Base-by-base conservation (phyloP, 2,113 vertebrate species). In the Terrapene triunguis region DNA sequence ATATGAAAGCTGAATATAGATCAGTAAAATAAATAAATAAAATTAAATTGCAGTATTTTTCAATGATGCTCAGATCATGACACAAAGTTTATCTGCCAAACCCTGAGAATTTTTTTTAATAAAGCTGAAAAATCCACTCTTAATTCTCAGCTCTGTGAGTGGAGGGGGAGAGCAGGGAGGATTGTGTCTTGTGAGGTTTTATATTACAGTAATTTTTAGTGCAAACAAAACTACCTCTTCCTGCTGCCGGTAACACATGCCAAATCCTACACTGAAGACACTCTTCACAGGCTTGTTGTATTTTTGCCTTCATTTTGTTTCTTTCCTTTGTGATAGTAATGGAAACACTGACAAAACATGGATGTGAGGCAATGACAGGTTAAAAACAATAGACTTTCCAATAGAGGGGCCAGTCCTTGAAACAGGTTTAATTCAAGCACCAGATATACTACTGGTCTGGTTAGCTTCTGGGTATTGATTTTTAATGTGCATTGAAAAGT, bases 11-110 rank as follows among this genome's bases (percentile, higher is more conserved):
- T 95, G 93, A 96, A 90, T 95, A 93, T 96, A 93, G 93, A 80
- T 97, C 95, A 97, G 97, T 96, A 62, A n/a, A n/a, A n/a, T n/a
- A n/a, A n/a, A n/a, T n/a, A n/a, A n/a, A n/a, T n/a, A n/a, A n/a
- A n/a, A n/a, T n/a, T n/a, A n/a, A n/a, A n/a, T n/a, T n/a, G n/a
- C n/a, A n/a, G 97, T 96, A 62, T 69, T 89, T 97, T 95, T 93
- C 95, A 95, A 90, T 96, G 95, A 88, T 72, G 80, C 89, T 82
- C 88, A 95, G 93, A 92, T 96, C 89, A 29, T 96, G 97, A 96
- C 95, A 80, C 93, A 96, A 89, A 21, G 32, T 84, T 93, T 94
- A 96, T 88, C 91, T 89, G 85, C 90, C 92, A 97, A 90, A 95
- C 89, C 87, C 85, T 95, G 48, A 9, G 55, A 96, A 54, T 94